These are phyloP conservation scores for Eustalomyia histrio DNA, from an alignment of 2,888 invertebrate species.

Conservation along the genomic window DNA sequence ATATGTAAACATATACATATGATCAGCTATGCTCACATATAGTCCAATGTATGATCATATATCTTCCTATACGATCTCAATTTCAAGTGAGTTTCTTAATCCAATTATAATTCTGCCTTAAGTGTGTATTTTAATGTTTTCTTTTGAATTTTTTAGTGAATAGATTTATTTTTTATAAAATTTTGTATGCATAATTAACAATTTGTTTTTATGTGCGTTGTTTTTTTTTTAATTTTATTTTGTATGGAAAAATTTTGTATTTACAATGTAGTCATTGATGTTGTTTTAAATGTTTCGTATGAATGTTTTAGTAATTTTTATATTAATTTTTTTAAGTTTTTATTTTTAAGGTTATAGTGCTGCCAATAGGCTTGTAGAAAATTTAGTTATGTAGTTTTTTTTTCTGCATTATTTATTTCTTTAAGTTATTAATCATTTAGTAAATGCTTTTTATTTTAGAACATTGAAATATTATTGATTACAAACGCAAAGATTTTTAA, in stretches of 20 bases:
- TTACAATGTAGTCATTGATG: conserved; percentile 50
- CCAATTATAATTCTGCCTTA: too few species aligned
- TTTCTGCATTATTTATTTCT: conserved; percentile 15
- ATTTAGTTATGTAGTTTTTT: conserved; percentile 48
- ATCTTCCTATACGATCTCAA: too few species aligned
- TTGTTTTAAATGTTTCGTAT: conserved; percentile 23
- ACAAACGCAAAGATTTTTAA: conserved; percentile 7
- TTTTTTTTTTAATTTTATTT: conserved; percentile 11
- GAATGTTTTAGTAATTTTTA: conserved; percentile 20
- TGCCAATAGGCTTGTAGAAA: conserved; percentile 66
- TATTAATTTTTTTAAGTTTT: not conserved
- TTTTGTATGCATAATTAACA: conserved; percentile 42
- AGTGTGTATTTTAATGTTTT: not conserved
- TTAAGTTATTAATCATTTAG: conserved; percentile 48
- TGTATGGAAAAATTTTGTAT: conserved; percentile 45
- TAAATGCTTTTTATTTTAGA: conserved; percentile 66
- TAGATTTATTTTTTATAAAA: conserved; percentile 9
- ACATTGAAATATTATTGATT: conserved; percentile 63
- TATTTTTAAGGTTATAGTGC: conserved; percentile 45
- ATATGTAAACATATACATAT: too few species aligned
- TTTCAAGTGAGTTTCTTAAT: too few species aligned
- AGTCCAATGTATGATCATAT: too few species aligned
- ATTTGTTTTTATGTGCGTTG: conserved; percentile 67
- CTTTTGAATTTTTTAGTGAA: not conserved
- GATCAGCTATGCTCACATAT: too few species aligned